Evolutionary conservation across 2,888 invertebrate genomes (phyloP).

Genomic region (Lypha dubia): DNA sequence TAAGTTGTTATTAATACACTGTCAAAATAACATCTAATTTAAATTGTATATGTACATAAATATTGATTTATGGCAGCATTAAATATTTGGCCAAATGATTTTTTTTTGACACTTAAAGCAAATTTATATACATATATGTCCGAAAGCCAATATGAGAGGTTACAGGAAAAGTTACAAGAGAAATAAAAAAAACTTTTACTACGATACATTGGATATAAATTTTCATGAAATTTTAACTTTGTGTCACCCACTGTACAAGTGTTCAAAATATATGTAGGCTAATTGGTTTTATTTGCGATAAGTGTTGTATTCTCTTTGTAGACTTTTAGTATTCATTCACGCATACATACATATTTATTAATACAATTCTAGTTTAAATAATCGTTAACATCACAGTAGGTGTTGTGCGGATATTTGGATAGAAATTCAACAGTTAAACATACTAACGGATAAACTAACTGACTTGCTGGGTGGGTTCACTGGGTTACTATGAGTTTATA

Average conservation of each 20-base stretch:
- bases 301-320: conserved; percentile 18
- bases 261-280: conserved; percentile 37
- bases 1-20: background rate
- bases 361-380: conserved; percentile 52
- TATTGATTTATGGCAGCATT: background rate
- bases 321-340: background rate
- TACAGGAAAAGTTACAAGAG: background rate
- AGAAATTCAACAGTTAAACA: background rate
- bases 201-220: background rate
- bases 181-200: background rate
- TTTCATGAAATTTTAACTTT: background rate
- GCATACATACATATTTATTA: conserved; percentile 50
- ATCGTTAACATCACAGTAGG: conserved; percentile 67
- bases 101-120: background rate
- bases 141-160: background rate
- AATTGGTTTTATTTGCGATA: conserved; percentile 52
- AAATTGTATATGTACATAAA: background rate
- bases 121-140: background rate
- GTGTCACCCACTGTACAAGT: conserved; percentile 13
- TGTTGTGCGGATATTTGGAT: conserved; percentile 32
- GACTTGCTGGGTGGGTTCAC: background rate
- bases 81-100: too few relatives aligned
- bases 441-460: too few relatives aligned
- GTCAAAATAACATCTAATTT: background rate
- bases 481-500: conserved; percentile 16